phyloP scores from a whole-genome alignment of 2,113 vertebrate species.

The Leptobrachium leishanense region DNA sequence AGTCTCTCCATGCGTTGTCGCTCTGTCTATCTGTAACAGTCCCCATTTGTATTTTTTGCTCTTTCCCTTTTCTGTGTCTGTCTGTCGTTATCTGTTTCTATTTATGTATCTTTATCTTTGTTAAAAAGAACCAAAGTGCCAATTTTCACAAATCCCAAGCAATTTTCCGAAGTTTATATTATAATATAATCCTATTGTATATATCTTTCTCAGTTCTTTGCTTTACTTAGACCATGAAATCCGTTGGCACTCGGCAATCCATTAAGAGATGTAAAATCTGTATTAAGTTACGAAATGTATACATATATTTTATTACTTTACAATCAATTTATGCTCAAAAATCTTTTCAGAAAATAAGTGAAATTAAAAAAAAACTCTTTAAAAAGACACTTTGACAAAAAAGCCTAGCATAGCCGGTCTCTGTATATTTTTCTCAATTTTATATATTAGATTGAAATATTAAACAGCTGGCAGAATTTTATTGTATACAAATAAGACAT shows the following conservation, averaged over 20 bases:
- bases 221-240: not conserved
- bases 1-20: no score
- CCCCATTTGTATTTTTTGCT: no score
- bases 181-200: no score
- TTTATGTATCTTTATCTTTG: no score
- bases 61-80: no score
- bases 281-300: not conserved
- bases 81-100: no score
- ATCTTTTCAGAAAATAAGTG: no score
- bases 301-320: not conserved
- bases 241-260: not conserved
- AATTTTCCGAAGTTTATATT: no score
- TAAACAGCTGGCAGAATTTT: constrained; percentile 79
- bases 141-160: no score
- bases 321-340: not conserved
- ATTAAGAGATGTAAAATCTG: constrained; percentile 4
- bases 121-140: no score
- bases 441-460: constrained; percentile 82
- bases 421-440: constrained; percentile 70
- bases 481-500: constrained; percentile 79
- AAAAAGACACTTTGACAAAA: constrained; percentile 59
- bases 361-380: constrained; percentile 39
- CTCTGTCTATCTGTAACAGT: no score
- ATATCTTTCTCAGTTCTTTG: no score
- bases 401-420: constrained; percentile 58